Conservation (phyloP, 2,797 vertebrate species). For the Miichthys miiuy region DNA sequence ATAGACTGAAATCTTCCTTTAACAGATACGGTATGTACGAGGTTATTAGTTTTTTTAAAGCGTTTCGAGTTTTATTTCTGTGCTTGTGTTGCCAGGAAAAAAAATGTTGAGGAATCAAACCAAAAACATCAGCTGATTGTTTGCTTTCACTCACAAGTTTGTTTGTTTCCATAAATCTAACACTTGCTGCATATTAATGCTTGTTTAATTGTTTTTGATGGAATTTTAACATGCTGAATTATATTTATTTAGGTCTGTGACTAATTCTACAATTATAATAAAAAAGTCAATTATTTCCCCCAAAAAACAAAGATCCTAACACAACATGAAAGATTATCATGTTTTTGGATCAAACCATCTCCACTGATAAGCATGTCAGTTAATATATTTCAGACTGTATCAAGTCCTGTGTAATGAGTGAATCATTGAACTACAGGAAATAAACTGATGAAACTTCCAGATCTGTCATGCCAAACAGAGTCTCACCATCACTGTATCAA, state of each 20-base stretch:
- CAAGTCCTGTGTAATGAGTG: not conserved
- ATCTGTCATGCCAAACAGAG: conserved; percentile 2
- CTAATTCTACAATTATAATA: not conserved
- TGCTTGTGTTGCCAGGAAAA: not conserved
- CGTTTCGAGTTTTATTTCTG: not conserved
- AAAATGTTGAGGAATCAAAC: not conserved
- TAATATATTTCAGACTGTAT: not conserved
- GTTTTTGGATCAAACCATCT: not conserved
- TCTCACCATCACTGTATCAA: conserved; percentile 32
- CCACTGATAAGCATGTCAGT: not conserved
- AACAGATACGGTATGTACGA: not conserved
- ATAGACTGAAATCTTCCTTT: not conserved
- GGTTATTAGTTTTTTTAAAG: not conserved
- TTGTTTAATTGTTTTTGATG: not conserved
- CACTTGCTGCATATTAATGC: not conserved
- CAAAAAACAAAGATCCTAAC: not conserved
- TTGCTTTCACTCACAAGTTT: not conserved
- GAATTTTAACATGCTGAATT: not conserved
- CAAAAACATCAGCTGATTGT: not conserved
- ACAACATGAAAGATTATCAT: not conserved
- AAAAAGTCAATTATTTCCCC: not conserved
- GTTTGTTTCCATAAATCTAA: not conserved
- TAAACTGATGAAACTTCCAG: not conserved
- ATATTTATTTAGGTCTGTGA: not conserved
- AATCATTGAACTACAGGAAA: not conserved